Percentiles rank a stretch among this genome's conserved stretches.
phyloP scores from a whole-genome alignment of 2,888 invertebrate genomes.

The Trachelus tabidus region DNA sequence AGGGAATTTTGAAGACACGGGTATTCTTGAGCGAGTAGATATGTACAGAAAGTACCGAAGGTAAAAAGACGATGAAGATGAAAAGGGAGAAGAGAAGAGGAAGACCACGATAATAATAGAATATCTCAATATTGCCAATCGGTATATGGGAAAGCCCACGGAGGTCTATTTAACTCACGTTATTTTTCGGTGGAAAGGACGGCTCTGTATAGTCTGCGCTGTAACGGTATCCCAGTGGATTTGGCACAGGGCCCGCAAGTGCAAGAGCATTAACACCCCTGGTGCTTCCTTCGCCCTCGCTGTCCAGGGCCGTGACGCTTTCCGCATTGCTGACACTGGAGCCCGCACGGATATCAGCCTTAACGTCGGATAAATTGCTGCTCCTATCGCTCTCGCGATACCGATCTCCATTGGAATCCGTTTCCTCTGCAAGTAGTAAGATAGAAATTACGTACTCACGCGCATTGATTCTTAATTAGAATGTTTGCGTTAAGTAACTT shows the following conservation, averaged over 20 bases:
- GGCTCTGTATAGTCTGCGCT: slow-evolving; percentile 84
- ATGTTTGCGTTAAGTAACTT: slow-evolving; percentile 42
- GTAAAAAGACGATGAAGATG: slow-evolving; percentile 12
- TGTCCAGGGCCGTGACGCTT: slow-evolving; percentile 69
- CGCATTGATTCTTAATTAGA: not conserved
- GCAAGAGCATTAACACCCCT: slow-evolving; percentile 70
- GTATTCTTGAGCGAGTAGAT: not conserved
- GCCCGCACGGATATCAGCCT: slow-evolving; percentile 87
- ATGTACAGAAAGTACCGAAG: not conserved
- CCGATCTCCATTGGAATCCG: slow-evolving; percentile 64
- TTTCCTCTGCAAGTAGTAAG: slow-evolving; percentile 58
- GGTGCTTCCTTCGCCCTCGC: slow-evolving; percentile 69
- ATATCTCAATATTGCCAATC: not conserved
- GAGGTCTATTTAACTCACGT: slow-evolving; percentile 67
- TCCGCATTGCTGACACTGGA: slow-evolving; percentile 83
- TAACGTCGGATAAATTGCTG: slow-evolving; percentile 92
- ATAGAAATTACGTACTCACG: not conserved
- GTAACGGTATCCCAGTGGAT: slow-evolving; percentile 78
- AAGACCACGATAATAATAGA: not conserved
- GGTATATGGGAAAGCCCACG: not conserved
- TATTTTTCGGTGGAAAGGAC: slow-evolving; percentile 79
- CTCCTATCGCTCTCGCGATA: slow-evolving; percentile 85
- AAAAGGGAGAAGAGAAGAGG: slow-evolving; percentile 17
- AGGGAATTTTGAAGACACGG: not conserved
- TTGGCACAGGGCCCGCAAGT: slow-evolving; percentile 81